Percentiles rank a stretch among this genome's conserved stretches.
These are phyloP conservation scores for Cryptomyrus ogoouensis DNA, from an alignment of 2,113 vertebrate genomes.

Conservation along the genomic window DNA sequence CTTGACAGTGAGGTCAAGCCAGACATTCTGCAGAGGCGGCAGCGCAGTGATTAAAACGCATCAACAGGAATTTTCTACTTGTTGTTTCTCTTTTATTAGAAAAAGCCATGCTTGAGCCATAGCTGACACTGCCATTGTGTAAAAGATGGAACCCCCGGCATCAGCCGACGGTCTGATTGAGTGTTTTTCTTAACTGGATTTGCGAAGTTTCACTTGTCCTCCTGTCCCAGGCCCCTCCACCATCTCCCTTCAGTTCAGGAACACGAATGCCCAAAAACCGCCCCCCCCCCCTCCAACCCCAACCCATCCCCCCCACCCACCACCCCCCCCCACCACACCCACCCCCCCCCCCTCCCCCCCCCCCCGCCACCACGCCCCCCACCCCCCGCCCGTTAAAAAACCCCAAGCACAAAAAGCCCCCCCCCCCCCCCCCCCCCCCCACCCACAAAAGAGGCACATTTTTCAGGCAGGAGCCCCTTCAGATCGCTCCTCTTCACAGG, in stretches of 20 bases:
- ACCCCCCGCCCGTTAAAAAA: too few relatives aligned
- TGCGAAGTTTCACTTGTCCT: slow-evolving; percentile 31
- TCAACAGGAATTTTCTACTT: slow-evolving; percentile 49
- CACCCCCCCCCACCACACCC: not conserved
- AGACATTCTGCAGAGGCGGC: slow-evolving; percentile 7
- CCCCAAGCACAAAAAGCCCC: too few relatives aligned
- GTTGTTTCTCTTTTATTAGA: slow-evolving; percentile 52
- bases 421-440: not conserved
- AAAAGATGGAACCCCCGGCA: slow-evolving; percentile 49
- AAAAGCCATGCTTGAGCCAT: slow-evolving; percentile 59
- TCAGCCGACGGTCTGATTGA: slow-evolving; percentile 47
- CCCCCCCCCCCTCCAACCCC: not conserved
- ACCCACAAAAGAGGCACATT: slow-evolving; percentile 25
- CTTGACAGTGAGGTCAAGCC: not conserved
- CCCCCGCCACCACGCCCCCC: not conserved
- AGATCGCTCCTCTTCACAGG: slow-evolving; percentile 48
- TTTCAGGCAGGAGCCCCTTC: slow-evolving; percentile 48
- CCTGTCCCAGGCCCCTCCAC: slow-evolving; percentile 4
- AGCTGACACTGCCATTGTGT: slow-evolving; percentile 57
- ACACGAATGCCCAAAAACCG: not conserved
- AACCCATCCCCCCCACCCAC: too few relatives aligned
- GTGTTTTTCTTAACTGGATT: slow-evolving; percentile 42
- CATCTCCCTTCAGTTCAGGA: slow-evolving; percentile 22
- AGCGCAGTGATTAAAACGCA: slow-evolving; percentile 24
- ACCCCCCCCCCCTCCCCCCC: too few relatives aligned